Evolutionary conservation across 2,888 invertebrate genomes (phyloP), one percentile per base, ranked within the genome.

Genomic region (Rotaria sp.): DNA sequence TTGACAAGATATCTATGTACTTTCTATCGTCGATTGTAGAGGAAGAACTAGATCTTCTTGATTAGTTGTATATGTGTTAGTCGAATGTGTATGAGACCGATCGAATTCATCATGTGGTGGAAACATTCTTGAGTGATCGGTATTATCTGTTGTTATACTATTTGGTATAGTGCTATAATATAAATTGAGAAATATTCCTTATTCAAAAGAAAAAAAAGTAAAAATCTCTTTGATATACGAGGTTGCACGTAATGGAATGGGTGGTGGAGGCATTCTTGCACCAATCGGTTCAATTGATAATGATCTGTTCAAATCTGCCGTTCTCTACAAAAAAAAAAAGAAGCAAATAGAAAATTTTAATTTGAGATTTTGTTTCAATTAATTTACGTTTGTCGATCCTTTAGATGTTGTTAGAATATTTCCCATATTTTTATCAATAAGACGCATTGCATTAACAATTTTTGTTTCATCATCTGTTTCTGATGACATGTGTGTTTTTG

Each of bases 381-480:
- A 30, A 38, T 15, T 80, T 80, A 80, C 80, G 3, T 15, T 45
- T 45, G 26, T 0, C 15, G 80, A 15, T n/a, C 8, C 26, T 26
- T n/a, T 24, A 3, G 80, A 80, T 7, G 5, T 26, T 26, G 41
- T 26, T 13, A 13, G 18, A 4, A 45, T 11, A n/a, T 24, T 41
- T 13, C 80, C 80, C n/a, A 80, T 80, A 80, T 80, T 80, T 45
- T 45, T 45, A 45, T 80, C 45, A n/a, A 80, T n/a, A 38, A 13
- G 45, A n/a, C 45, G 24, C 45, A 80, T 45, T 1, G 80, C 80
- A n/a, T 45, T 45, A 8, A 10, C 7, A 2, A 80, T 45, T 80
- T 45, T 80, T 26, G 45, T 24, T 38, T 80, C 45, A n/a, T 80
- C 45, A 80, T 45, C n/a, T 26, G 1, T 15, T 4, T 80, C 45